These are phyloP conservation scores for Kudoa iwatai DNA, from an alignment of 30 jellyfish, hydroid and myxozoan species.

Conservation along the genomic window DNA sequence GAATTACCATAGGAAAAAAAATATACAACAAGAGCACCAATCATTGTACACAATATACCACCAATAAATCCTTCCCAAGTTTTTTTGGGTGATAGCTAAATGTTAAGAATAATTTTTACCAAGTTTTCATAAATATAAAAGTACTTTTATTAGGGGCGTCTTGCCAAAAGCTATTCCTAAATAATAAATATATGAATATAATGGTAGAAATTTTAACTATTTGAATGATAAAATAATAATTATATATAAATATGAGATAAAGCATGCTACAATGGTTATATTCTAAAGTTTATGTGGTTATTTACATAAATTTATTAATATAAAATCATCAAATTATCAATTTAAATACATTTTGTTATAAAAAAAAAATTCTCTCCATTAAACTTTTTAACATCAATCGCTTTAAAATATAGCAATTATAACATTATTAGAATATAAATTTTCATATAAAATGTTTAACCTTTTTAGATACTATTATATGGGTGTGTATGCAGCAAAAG, in stretches of 20 bases:
- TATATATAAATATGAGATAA: not conserved
- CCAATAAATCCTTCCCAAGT: slow-evolving; percentile 99
- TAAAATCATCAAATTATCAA: slow-evolving; percentile 1
- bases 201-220: too few relatives aligned
- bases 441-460: not conserved
- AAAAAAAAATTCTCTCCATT: too few relatives aligned
- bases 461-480: not conserved
- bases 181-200: too few relatives aligned
- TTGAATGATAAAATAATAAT: not conserved
- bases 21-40: slow-evolving; percentile 28
- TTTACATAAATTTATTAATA: slow-evolving; percentile 10
- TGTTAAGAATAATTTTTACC: slow-evolving; percentile 4
- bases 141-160: slow-evolving; percentile 7
- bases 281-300: not conserved
- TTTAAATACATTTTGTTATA: slow-evolving; percentile 8
- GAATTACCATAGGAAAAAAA: not conserved
- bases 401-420: too few relatives aligned
- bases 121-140: not conserved
- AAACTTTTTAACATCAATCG: too few relatives aligned
- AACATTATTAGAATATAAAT: not conserved
- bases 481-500: not conserved
- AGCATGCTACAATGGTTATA: not conserved
- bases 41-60: slow-evolving; percentile 32
- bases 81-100: slow-evolving; percentile 59
- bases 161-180: too few relatives aligned